Evolutionary conservation across 2,888 invertebrate genomes (phyloP).

Genomic region (Habroteleia sp.): DNA sequence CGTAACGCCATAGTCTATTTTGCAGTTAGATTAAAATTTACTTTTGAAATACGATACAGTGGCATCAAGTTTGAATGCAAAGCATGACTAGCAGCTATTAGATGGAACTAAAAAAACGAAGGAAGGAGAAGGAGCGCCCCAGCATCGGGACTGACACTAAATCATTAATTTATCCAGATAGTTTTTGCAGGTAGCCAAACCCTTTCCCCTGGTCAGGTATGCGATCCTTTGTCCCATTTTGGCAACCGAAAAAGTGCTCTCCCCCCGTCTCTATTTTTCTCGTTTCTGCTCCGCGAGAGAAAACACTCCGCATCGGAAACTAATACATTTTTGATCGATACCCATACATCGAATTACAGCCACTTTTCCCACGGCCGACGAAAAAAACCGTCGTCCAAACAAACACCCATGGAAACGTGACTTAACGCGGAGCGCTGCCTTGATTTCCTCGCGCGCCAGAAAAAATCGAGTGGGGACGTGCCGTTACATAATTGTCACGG

Average conservation of each 20-base stretch:
- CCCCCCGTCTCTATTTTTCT: constrained; percentile 61
- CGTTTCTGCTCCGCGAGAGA: constrained; percentile 71
- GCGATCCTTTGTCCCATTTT: constrained; percentile 70
- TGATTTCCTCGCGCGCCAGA: constrained; percentile 6
- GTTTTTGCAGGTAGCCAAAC: constrained; percentile 75
- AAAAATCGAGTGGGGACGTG: constrained; percentile 8
- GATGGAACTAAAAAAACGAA: constrained; percentile 36
- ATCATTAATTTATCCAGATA: constrained; percentile 79
- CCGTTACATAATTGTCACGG: no score
- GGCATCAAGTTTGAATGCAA: constrained; percentile 54
- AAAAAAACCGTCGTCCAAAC: constrained; percentile 80
- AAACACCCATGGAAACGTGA: constrained; percentile 77
- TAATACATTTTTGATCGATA: constrained; percentile 81
- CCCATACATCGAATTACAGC: constrained; percentile 69
- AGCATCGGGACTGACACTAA: constrained; percentile 78
- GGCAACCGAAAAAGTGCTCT: constrained; percentile 61
- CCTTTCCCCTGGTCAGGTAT: constrained; percentile 77
- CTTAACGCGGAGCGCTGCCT: no score
- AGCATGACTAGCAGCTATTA: constrained; percentile 48
- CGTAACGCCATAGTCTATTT: constrained; percentile 5
- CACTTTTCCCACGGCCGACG: constrained; percentile 76
- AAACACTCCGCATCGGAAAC: constrained; percentile 80
- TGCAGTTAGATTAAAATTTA: constrained; percentile 45
- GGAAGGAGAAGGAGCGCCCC: constrained; percentile 64
- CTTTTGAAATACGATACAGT: constrained; percentile 51